Evolutionary conservation across 2,113 vertebrate genomes (phyloP).

Genomic region (Otolemur garnettii): DNA sequence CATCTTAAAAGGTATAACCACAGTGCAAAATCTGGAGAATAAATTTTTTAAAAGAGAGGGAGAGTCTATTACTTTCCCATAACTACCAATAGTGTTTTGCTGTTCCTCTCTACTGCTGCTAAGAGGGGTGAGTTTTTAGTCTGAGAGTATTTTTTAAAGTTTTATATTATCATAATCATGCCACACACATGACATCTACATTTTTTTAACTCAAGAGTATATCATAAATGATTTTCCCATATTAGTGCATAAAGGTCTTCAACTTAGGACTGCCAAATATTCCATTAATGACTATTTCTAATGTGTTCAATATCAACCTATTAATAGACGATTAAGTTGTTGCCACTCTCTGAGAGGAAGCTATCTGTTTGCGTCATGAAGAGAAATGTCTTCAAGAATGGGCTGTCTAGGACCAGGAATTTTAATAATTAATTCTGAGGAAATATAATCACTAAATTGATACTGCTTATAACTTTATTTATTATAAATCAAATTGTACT

Average conservation of each 20-base stretch:
- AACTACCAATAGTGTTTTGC: not conserved
- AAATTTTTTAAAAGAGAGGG: not conserved
- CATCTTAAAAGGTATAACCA: slow-evolving; percentile 25
- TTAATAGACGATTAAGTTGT: not conserved
- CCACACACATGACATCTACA: not conserved
- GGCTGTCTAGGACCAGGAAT: not conserved
- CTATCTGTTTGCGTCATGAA: not conserved
- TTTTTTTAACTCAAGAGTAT: slow-evolving; percentile 21
- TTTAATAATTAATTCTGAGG: slow-evolving; percentile 51
- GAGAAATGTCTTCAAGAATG: not conserved
- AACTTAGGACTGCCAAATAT: not conserved
- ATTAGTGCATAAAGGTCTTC: not conserved
- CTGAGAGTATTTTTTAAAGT: not conserved
- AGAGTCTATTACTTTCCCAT: not conserved
- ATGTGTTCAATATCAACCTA: not conserved
- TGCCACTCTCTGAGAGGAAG: not conserved
- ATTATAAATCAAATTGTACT: slow-evolving; percentile 52
- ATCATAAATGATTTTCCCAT: not conserved
- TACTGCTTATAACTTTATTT: slow-evolving; percentile 22
- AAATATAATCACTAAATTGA: not conserved
- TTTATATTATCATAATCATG: not conserved
- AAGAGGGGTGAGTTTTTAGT: not conserved
- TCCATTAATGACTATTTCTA: not conserved
- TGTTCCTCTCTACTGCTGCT: not conserved
- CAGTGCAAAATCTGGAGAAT: not conserved